phyloP scores from a whole-genome alignment of 2,113 vertebrate species.

The Cettia cetti region DNA sequence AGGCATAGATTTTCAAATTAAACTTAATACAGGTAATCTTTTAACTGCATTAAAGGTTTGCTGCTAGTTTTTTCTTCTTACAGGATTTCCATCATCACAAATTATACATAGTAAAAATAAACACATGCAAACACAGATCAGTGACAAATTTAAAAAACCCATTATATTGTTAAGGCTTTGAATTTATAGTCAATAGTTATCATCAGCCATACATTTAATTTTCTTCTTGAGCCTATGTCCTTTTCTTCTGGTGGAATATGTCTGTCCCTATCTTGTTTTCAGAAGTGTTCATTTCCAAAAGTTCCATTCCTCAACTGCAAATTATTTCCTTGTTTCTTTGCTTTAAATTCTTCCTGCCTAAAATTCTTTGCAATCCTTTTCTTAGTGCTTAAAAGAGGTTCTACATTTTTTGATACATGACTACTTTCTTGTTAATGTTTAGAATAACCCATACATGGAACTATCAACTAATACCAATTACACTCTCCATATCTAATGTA shows the following conservation, averaged over 20 bases:
- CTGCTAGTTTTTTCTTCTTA: not conserved
- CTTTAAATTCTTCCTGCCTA: not conserved
- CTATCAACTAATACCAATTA: not conserved
- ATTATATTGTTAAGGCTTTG: not conserved
- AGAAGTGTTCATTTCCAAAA: not conserved
- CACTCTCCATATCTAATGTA: not conserved
- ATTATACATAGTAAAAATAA: not conserved
- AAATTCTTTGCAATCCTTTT: not conserved
- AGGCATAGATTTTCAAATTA: not conserved
- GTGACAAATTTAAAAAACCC: not conserved
- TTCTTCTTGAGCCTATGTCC: not conserved
- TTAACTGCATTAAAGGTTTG: not conserved
- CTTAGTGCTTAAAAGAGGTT: not conserved
- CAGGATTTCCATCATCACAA: not conserved
- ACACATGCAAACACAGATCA: not conserved
- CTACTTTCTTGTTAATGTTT: not conserved
- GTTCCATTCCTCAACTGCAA: not conserved
- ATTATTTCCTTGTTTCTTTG: not conserved
- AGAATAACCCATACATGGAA: not conserved
- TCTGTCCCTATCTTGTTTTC: not conserved
- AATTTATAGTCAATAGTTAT: not conserved
- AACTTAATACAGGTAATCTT: not conserved
- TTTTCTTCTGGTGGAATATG: not conserved
- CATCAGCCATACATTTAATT: not conserved
- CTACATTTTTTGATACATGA: not conserved